Percentiles rank a stretch among this genome's conserved stretches.
Evolutionary conservation across 2,888 invertebrate species (phyloP).

Genomic region (Desoria tigrina): DNA sequence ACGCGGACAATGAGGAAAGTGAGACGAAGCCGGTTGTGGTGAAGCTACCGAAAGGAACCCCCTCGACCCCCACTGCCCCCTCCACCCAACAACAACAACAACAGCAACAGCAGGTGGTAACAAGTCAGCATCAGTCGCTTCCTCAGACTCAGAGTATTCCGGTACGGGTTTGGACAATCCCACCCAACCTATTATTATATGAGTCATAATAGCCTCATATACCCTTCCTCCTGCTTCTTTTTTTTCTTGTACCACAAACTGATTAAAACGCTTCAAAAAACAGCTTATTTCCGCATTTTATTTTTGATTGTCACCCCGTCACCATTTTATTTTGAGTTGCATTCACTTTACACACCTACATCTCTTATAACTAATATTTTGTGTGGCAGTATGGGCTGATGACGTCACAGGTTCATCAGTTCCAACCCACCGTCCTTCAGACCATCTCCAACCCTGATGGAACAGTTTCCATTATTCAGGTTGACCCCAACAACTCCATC

Average conservation of each 20-base stretch:
- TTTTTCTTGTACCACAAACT: too few species aligned
- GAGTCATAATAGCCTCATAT: too few species aligned
- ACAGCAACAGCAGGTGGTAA: conserved; percentile 13
- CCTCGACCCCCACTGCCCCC: conserved; percentile 55
- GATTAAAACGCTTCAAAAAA: too few species aligned
- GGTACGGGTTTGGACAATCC: not conserved
- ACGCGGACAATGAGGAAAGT: conserved; percentile 83
- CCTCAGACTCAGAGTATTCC: conserved; percentile 25
- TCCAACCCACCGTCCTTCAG: conserved; percentile 87
- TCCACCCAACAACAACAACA: conserved; percentile 31
- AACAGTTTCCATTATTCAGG: conserved; percentile 91
- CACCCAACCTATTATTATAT: too few species aligned
- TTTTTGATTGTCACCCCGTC: too few species aligned
- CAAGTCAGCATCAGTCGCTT: conserved; percentile 50
- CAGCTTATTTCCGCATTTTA: too few species aligned
- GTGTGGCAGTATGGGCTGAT: conserved; percentile 29
- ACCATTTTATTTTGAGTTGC: too few species aligned
- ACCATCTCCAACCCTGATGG: conserved; percentile 96
- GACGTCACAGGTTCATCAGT: conserved; percentile 64
- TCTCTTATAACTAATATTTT: too few species aligned
- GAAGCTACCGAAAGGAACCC: conserved; percentile 72
- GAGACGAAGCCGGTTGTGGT: conserved; percentile 61
- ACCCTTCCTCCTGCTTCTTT: too few species aligned
- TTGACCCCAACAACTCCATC: conserved; percentile 89
- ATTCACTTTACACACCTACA: too few species aligned